Conservation (phyloP, 2,113 vertebrate genomes). For the Coptodon rendalli region DNA sequence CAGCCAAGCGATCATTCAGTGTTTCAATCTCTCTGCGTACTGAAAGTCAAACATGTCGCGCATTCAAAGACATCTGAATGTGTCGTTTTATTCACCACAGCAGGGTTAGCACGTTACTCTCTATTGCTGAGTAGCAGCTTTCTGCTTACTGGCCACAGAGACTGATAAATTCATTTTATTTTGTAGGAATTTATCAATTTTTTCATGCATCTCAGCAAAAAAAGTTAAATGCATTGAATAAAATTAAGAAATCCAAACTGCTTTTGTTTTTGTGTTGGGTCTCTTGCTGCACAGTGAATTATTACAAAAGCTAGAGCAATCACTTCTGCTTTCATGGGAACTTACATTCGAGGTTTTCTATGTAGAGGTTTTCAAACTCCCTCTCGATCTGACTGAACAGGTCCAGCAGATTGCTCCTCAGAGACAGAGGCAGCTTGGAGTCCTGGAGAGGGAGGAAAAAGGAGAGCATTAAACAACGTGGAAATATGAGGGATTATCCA, state of each 20-base stretch:
- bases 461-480: not conserved
- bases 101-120: not conserved
- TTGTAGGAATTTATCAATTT: not conserved
- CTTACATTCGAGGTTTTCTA: constrained; percentile 97
- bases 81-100: not conserved
- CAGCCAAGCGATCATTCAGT: constrained; percentile 89
- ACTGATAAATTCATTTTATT: not conserved
- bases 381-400: constrained; percentile 97
- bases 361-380: constrained; percentile 97
- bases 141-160: not conserved
- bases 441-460: constrained; percentile 69
- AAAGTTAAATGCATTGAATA: not conserved
- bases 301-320: not conserved
- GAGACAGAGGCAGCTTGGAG: constrained; percentile 88
- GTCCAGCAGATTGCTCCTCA: constrained; percentile 90
- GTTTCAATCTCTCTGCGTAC: constrained; percentile 94
- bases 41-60: constrained; percentile 28
- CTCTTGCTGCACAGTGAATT: not conserved
- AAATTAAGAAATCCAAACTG: not conserved
- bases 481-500: not conserved
- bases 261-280: fast-evolving
- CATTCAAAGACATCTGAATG: not conserved
- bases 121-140: not conserved
- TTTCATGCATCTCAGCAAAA: not conserved
- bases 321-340: not conserved